phyloP scores from a whole-genome alignment of 2,113 vertebrate genomes.

The Dermatemys mawii region DNA sequence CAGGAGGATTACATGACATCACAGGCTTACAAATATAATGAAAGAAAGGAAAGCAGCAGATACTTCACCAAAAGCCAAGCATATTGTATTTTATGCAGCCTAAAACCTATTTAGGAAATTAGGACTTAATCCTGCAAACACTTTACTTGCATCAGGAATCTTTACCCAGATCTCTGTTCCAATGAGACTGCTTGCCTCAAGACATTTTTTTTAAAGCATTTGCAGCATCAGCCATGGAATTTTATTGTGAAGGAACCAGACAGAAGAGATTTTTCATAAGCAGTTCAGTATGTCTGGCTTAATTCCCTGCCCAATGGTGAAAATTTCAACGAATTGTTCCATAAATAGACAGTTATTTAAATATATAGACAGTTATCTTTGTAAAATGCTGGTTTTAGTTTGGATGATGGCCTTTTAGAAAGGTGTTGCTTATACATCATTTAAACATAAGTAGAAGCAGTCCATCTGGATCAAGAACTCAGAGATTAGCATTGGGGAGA shows the following conservation, averaged over 20 bases:
- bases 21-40: not conserved
- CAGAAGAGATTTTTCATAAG: not conserved
- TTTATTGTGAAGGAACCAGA: not conserved
- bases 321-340: not conserved
- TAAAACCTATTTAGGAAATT: not conserved
- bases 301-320: not conserved
- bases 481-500: not conserved
- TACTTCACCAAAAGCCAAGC: not conserved
- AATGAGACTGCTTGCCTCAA: accelerated
- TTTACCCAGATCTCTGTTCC: not conserved
- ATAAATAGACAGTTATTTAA: not conserved
- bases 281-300: not conserved
- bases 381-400: not conserved
- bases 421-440: accelerated
- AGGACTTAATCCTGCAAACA: not conserved
- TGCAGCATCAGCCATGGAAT: not conserved
- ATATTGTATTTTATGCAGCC: not conserved
- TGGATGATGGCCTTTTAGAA: not conserved
- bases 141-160: not conserved
- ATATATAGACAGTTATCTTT: not conserved
- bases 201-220: not conserved
- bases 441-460: not conserved
- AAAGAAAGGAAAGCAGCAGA: accelerated
- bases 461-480: not conserved
- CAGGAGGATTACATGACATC: not conserved